phyloP scores from a whole-genome alignment of 2,113 vertebrate genomes.

The Festucalex cinctus region DNA sequence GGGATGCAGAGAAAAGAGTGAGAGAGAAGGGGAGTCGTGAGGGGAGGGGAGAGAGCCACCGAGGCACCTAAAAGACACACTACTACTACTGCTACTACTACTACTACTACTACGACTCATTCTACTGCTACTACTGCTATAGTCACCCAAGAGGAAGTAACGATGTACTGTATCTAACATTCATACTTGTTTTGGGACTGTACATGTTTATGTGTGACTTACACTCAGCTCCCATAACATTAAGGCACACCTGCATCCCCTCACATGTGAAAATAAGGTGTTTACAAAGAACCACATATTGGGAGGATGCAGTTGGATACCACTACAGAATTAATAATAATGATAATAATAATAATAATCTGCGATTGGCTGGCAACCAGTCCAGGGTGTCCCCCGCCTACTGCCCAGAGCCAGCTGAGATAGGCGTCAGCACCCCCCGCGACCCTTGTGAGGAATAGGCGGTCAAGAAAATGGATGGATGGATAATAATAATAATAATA shows the following conservation, averaged over 20 bases:
- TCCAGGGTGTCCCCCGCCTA: too few relatives aligned
- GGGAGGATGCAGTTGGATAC: background rate
- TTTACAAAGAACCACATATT: background rate
- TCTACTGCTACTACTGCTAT: background rate
- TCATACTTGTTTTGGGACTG: background rate
- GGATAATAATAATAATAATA: too few relatives aligned
- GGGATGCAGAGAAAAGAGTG: conserved; percentile 61
- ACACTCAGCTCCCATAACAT: background rate
- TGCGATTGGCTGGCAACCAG: too few relatives aligned
- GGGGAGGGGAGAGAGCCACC: conserved; percentile 57
- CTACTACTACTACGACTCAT: background rate
- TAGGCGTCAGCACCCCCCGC: too few relatives aligned
- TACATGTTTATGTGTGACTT: background rate
- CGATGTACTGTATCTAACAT: background rate
- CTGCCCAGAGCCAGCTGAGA: too few relatives aligned
- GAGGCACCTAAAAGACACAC: conserved; percentile 49
- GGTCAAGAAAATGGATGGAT: too few relatives aligned
- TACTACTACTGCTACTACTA: conserved; percentile 66
- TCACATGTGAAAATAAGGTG: background rate
- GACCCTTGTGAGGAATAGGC: too few relatives aligned
- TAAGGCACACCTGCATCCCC: background rate
- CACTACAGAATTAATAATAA: background rate
- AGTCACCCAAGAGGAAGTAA: conserved; percentile 65
- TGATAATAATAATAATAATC: background rate
- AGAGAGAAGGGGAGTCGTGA: conserved; percentile 57